phyloP scores from a whole-genome alignment of 2,797 vertebrate genomes.

The Parotocinclus haroldoi region DNA sequence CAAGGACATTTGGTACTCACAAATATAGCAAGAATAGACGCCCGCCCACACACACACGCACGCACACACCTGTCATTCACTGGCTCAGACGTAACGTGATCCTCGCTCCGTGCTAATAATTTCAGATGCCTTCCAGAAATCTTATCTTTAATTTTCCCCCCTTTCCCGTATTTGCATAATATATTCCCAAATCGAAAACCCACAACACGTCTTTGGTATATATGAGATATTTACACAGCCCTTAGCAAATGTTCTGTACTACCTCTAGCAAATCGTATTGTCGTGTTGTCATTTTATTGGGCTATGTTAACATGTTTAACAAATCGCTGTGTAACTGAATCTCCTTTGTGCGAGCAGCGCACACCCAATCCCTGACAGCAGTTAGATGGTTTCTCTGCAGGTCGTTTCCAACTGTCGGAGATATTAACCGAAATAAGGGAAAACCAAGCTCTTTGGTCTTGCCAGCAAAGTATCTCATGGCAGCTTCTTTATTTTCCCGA shows the following conservation, averaged over 20 bases:
- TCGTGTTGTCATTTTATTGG: constrained; percentile 12
- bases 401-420: constrained; percentile 34
- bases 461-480: constrained; percentile 8
- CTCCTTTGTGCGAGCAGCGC: constrained; percentile 10
- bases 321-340: constrained; percentile 39
- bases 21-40: too few relatives aligned
- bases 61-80: not conserved
- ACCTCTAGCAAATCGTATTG: not conserved
- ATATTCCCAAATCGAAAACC: constrained; percentile 7
- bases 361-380: constrained; percentile 30
- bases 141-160: not conserved
- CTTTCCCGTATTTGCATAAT: constrained; percentile 9
- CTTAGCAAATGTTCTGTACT: constrained; percentile 8
- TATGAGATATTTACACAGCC: constrained; percentile 16
- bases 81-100: not conserved
- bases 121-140: constrained; percentile 5
- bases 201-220: not conserved
- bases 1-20: too few relatives aligned
- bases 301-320: constrained; percentile 23
- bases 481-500: not conserved
- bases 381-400: constrained; percentile 29
- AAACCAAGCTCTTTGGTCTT: constrained; percentile 24
- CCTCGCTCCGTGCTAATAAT: not conserved
- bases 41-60: not conserved
- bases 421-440: constrained; percentile 26